Evolutionary conservation across 2,797 vertebrate species (phyloP), one percentile per base, ranked within the genome.

Genomic region (Hippoglossus hippoglossus): DNA sequence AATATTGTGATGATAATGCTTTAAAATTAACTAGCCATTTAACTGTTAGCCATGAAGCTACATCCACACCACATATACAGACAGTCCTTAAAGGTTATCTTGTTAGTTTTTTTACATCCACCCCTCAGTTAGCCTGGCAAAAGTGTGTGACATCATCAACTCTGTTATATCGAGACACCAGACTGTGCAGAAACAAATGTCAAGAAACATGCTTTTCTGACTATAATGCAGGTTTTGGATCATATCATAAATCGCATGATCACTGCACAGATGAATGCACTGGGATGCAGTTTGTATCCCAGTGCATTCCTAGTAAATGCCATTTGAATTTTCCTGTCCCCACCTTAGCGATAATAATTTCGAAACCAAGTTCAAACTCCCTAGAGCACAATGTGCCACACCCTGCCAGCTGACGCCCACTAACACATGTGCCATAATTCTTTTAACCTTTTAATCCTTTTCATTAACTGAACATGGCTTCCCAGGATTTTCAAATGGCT

Each of bases 361-460:
- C 16, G 11, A 18, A 18, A 15, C 41, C 15, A 44, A 18, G 16
- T 44, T 44, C 5, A 6, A 44, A 21, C 19, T 49, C 47, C 47
- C 25, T 2, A 28, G 54, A 49, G 39, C 5, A 24, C 24, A 13
- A 31, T 7, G 28, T 19, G 71, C 82, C 87, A 78, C 81, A 73
- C 88, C 79, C 82, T 76, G 26, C 67, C 34, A 69, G 63, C 50
- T 79, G 60, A 75, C 54, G 6, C 59, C 64, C 56, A 46, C 61
- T 21, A 62, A 46, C 49, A 66, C 61, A 67, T 60, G 24, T 46
- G 47, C 58, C 22, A 19, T 34, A 47, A 44, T 56, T 75, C 53
- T 51, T 21, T 46, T 68, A 78, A 16, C 61, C 53, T 31, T 19
- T 25, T 58, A 72, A 64, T 54, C 67, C 56, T 31, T 73, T 9